Conservation (phyloP, 2,113 vertebrate species). For the Chaetodon auriga region DNA sequence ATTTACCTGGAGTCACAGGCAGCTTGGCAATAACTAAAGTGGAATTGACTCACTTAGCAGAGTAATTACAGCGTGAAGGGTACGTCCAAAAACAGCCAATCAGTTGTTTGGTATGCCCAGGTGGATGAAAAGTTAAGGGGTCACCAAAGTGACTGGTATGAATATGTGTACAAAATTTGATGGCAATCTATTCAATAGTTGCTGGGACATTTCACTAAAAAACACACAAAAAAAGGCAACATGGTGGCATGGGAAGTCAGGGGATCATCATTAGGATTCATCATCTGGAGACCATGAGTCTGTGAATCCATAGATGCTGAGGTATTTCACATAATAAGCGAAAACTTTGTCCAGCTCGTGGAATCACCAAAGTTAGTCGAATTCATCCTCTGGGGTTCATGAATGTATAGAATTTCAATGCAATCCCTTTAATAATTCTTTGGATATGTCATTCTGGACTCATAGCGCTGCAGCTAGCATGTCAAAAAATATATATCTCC, state of each 20-base stretch:
- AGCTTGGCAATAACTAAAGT: constrained; percentile 8
- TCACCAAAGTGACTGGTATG: neutral
- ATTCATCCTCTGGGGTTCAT: neutral
- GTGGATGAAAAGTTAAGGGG: too few relatives aligned
- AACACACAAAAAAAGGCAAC: too few relatives aligned
- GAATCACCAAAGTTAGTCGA: too few relatives aligned
- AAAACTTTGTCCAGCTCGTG: neutral
- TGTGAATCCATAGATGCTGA: too few relatives aligned
- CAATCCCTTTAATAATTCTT: neutral
- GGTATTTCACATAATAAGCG: neutral
- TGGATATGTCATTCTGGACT: neutral
- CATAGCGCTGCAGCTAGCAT: too few relatives aligned
- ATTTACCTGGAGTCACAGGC: constrained; percentile 26
- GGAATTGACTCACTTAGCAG: constrained; percentile 18
- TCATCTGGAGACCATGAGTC: too few relatives aligned
- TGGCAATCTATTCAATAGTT: too few relatives aligned
- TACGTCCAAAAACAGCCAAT: neutral
- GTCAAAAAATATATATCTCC: neutral
- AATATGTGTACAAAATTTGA: neutral
- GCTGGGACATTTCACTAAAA: too few relatives aligned
- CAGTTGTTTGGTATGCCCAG: neutral
- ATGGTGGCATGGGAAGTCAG: too few relatives aligned
- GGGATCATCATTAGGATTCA: too few relatives aligned
- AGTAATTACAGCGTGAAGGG: neutral
- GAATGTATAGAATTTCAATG: neutral